Percentiles rank a stretch among this genome's conserved stretches.
phyloP scores from a whole-genome alignment of 2,113 vertebrate genomes.

The Oreochromis tanganicae region DNA sequence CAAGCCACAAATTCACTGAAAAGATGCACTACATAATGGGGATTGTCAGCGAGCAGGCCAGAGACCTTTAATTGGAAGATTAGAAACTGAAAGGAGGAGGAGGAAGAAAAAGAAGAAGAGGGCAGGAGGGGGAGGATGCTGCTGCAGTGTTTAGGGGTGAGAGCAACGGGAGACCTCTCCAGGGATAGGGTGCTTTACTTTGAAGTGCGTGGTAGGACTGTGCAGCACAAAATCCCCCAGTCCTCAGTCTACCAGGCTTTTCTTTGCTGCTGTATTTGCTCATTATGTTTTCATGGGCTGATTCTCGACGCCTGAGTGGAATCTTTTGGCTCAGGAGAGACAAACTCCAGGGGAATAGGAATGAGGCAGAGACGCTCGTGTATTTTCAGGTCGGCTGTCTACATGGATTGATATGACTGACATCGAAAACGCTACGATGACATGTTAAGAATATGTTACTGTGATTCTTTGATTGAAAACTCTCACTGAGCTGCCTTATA shows the following conservation, averaged over 20 bases:
- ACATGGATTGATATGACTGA: not conserved
- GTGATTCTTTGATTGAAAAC: constrained; percentile 1
- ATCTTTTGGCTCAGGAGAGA: constrained; percentile 26
- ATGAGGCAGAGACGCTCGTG: not conserved
- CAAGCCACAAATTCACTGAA: not conserved
- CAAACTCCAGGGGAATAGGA: constrained; percentile 28
- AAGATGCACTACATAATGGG: not conserved
- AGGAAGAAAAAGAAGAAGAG: not conserved
- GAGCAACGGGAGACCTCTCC: constrained; percentile 5
- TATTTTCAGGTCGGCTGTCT: constrained; percentile 7
- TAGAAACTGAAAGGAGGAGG: not conserved
- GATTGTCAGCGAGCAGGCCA: not conserved
- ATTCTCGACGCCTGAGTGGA: constrained; percentile 21
- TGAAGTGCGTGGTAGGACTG: constrained; percentile 25
- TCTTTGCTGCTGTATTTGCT: constrained; percentile 37
- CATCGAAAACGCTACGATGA: not conserved
- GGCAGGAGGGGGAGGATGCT: not conserved
- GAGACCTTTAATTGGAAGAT: constrained; percentile 39
- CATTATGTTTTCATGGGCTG: constrained; percentile 55
- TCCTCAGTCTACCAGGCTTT: constrained; percentile 5
- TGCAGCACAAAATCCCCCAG: not conserved
- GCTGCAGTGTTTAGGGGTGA: constrained; percentile 16
- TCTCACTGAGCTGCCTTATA: not conserved
- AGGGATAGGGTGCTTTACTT: constrained; percentile 28
- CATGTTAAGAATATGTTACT: not conserved